Evolutionary conservation across 2,888 invertebrate species (phyloP), one percentile per base, ranked within the genome.

Genomic region (Frankliniella intonsa): DNA sequence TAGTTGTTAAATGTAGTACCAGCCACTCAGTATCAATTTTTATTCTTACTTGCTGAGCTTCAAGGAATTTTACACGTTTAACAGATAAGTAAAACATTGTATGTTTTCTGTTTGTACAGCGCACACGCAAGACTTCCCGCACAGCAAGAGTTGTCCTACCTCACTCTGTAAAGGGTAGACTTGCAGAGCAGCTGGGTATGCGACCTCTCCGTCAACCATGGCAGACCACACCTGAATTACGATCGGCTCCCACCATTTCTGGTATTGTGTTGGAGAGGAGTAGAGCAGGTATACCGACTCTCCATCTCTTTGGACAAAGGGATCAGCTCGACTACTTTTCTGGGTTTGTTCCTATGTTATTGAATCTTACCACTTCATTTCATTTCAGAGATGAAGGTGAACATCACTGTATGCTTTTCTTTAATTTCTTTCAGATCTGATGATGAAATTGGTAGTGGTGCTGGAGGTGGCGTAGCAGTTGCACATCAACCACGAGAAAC

Each of bases 251-350:
- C 7, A 84, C 83, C 82, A 83, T 81, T 50, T 19, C 80, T 49
- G 55, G 81, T 19, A 84, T 86, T 80, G 84, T 84, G 69, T 84
- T 85, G 80, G 85, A 85, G 83, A 85, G 87, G 27, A 84, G 87
- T 82, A 87, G 87, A 83, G 89, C 90, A 50, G 90, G 90, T 17
- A 90, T 91, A 81, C 87, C 91, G 11, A 89, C 89, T 49, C 88
- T 93, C 81, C 90, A 91, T 84, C 87, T 95, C 55, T 93, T 94
- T 86, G 95, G 94, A 14, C 88, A 89, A 84, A 89, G 90, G 81
- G 90, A 94, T 86, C 91, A 92, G 84, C 89, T 96, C 81, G 93
- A 94, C 84, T 94, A 93, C 87, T 93, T 93, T 87, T 90, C 90
- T 2, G 89, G 88, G 83, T 89, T 81, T 27, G 80, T 80, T 65